Conservation (phyloP, 2,797 vertebrate species). For the Petrocephalus schoutedeni region DNA sequence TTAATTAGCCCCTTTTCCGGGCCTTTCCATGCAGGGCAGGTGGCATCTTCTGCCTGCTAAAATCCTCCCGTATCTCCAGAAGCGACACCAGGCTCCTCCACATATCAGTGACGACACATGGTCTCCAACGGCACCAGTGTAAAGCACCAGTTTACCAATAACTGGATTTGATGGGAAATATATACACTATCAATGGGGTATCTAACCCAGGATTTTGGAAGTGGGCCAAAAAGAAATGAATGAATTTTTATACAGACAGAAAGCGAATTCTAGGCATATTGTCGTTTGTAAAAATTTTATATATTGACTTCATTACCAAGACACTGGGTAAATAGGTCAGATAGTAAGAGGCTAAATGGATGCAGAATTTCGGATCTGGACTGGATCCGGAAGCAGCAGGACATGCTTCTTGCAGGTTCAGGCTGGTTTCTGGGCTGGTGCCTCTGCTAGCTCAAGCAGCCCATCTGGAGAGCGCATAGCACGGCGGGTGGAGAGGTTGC, state of each 20-base stretch:
- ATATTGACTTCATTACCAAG: neutral
- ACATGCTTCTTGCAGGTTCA: neutral
- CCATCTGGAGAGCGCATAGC: constrained; percentile 64
- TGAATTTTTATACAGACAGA: neutral
- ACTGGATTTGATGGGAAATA: neutral
- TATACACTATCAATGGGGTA: neutral
- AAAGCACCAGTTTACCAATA: neutral
- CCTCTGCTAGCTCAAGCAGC: constrained; percentile 32
- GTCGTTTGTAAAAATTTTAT: neutral
- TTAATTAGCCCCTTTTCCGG: no score
- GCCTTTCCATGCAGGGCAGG: neutral
- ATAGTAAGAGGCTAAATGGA: neutral
- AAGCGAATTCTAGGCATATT: neutral
- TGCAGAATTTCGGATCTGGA: neutral
- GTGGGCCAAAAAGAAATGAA: neutral
- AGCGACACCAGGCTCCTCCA: neutral
- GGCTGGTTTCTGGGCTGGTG: constrained; percentile 4
- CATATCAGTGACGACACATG: neutral
- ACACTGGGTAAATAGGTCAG: neutral
- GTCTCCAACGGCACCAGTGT: neutral
- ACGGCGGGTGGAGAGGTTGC: constrained; percentile 61
- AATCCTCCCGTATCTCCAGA: neutral
- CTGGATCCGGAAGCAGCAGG: neutral
- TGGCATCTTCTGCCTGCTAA: neutral
- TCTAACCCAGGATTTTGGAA: no score